Evolutionary conservation across 2,888 invertebrate species (phyloP), one percentile per base, ranked within the genome.

Genomic region (Tricholauxania praeusta): DNA sequence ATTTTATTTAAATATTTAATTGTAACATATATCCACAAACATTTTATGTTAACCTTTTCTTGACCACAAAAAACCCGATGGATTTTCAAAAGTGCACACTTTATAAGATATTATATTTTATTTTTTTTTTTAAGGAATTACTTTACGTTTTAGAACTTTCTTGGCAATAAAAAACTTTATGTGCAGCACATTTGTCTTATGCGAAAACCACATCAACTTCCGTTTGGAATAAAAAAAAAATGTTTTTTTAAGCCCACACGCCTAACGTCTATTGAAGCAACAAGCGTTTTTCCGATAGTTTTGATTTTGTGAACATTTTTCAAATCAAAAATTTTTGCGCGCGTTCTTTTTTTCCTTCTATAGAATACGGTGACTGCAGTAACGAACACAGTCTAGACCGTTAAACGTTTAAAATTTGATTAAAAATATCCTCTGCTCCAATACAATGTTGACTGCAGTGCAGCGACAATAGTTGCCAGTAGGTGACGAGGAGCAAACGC

Each of bases 381-480:
- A 55, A 57, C 68, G 39, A 32, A 15, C 17, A 63, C 62, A 75
- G 77, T 76, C 78, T 73, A 75, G 75, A 76, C 76, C 76, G 76
- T 78, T 77, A 78, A 76, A 76, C 75, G 78, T 76, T 77, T 77
- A 73, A 77, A 77, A 76, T 79, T 78, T 77, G 78, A 78, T 79
- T 79, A 76, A 79, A 76, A 75, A 75, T 74, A 69, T 75, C 72
- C 72, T 75, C 71, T 72, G 66, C 39, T 39, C 39, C 39, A 39
- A 7, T 39, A 39, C 7, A 39, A 39, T 39, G 39, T 39, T 39
- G 39, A 39, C 39, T 39, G 64, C 28, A 22, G 28, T 53, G 53
- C 53, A 19, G 53, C 19, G 53, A 53, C 53, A 8, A 48, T 49
- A 28, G 39, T 53, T 48, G 63, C 51, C 65, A 51, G 17, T 49